These are phyloP conservation scores for Pocillopora grandis DNA, from an alignment of 92 coral and sea anemone species.

Conservation along the genomic window DNA sequence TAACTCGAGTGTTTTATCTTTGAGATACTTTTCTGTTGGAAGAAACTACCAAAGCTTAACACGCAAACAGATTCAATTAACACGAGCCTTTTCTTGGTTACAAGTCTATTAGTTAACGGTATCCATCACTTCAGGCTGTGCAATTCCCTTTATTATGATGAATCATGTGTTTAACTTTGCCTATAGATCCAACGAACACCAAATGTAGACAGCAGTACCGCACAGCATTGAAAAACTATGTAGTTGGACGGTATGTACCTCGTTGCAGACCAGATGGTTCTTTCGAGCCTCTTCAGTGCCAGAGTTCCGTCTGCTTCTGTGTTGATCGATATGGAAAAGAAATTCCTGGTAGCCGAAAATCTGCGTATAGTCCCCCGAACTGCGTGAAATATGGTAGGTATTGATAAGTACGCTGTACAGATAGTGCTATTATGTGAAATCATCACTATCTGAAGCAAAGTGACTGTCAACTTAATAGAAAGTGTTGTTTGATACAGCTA, in stretches of 20 bases:
- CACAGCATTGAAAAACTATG: conserved; percentile 65
- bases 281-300: conserved; percentile 83
- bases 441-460: background rate
- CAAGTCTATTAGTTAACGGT: too few relatives aligned
- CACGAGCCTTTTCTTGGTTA: too few relatives aligned
- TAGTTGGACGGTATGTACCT: conserved; percentile 77
- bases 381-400: conserved; percentile 60
- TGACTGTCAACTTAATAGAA: too few relatives aligned
- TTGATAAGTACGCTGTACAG: too few relatives aligned
- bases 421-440: background rate
- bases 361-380: conserved; percentile 70
- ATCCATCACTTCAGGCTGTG: too few relatives aligned
- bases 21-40: too few relatives aligned
- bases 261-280: conserved; percentile 77
- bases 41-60: too few relatives aligned
- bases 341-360: conserved; percentile 68
- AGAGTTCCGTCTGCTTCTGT: conserved; percentile 81
- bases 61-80: too few relatives aligned
- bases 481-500: too few relatives aligned
- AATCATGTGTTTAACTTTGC: background rate
- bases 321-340: conserved; percentile 77
- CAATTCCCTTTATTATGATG: background rate
- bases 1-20: too few relatives aligned
- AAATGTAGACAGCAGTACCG: conserved; percentile 71
- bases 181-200: conserved; percentile 54